phyloP scores from a whole-genome alignment of 1,140 invertebrate species.

The Drosophila melanogaster region DNA sequence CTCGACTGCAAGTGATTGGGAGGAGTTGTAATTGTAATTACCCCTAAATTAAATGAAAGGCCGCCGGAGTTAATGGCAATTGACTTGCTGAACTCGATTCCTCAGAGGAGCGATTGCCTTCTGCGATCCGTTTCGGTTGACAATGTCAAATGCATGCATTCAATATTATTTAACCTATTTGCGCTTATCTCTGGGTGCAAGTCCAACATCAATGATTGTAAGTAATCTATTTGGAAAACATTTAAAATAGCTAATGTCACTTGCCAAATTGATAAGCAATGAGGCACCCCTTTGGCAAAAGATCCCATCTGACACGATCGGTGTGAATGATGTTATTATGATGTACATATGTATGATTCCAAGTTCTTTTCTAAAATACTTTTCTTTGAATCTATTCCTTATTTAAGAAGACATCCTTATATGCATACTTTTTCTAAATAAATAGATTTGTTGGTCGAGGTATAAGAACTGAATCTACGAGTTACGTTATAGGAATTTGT shows the following conservation, averaged over 20 bases:
- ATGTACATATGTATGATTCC: neutral
- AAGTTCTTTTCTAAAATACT: neutral
- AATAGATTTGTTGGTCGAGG: too few species aligned
- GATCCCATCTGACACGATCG: conserved; percentile 38
- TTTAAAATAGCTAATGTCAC: conserved; percentile 59
- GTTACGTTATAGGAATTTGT: neutral
- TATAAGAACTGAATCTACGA: neutral
- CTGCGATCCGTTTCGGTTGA: conserved; percentile 17
- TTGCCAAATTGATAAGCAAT: conserved; percentile 64
- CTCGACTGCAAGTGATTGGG: conserved; percentile 11
- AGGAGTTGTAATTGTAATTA: conserved; percentile 52
- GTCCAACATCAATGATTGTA: conserved; percentile 42
- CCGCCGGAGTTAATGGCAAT: conserved; percentile 35
- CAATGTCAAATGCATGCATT: conserved; percentile 37
- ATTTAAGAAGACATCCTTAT: neutral
- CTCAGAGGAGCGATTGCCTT: neutral
- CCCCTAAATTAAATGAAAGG: conserved; percentile 45
- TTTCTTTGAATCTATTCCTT: neutral
- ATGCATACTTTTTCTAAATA: too few species aligned
- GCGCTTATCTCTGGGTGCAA: conserved; percentile 40
- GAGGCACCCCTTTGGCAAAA: conserved; percentile 23
- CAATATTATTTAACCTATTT: conserved; percentile 43
- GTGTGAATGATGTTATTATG: conserved; percentile 54
- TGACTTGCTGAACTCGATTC: conserved; percentile 44
- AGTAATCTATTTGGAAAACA: conserved; percentile 42